A percentile compares a stretch with the other conserved stretches of the same genome.
Evolutionary conservation across 2,888 invertebrate genomes (phyloP).

Genomic region (Aquatica leii): DNA sequence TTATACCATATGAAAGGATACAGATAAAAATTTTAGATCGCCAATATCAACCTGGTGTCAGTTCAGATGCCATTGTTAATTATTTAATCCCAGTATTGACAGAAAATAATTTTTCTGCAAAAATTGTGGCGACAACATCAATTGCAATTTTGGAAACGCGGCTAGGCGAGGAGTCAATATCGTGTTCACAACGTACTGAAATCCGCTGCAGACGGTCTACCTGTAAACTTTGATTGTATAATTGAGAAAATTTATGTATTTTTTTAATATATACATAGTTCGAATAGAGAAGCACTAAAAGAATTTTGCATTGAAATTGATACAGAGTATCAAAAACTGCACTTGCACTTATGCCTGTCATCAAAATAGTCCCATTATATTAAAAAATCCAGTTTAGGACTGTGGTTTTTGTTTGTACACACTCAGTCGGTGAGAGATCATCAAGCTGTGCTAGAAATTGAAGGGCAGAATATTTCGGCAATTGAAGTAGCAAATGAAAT

Average conservation of each 20-base stretch:
- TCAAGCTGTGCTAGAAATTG: background rate
- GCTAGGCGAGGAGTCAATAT: background rate
- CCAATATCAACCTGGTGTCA: background rate
- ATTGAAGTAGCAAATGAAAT: background rate
- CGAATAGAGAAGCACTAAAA: background rate
- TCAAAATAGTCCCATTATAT: background rate
- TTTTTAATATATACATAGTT: background rate
- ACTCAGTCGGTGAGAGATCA: background rate
- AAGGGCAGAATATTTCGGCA: background rate
- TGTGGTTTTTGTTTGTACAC: background rate
- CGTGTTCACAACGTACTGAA: background rate
- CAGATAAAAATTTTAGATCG: background rate
- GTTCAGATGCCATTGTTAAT: background rate
- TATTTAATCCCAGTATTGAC: too few relatives aligned
- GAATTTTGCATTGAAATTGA: background rate
- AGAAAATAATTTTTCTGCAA: background rate
- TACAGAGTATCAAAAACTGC: background rate
- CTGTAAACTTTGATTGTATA: background rate
- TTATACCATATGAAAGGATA: background rate
- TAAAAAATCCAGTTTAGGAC: background rate
- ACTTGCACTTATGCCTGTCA: background rate
- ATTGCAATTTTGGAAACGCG: background rate
- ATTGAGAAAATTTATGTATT: background rate
- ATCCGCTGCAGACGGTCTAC: background rate
- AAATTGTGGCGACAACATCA: background rate